Evolutionary conservation across 1,140 invertebrate genomes (phyloP), one percentile per base, ranked within the genome.

Genomic region (Telenomus remus): DNA sequence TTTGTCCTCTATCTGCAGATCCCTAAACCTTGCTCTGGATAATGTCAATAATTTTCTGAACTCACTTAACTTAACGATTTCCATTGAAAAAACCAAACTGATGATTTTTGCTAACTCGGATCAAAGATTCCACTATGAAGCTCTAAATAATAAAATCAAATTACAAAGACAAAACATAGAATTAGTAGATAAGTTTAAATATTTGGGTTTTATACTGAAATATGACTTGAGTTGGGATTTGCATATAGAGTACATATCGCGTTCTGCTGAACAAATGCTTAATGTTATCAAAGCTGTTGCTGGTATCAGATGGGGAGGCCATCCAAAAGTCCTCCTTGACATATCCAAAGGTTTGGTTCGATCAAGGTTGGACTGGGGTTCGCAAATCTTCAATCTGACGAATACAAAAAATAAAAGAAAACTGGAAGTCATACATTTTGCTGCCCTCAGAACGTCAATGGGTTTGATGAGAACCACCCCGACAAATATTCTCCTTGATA

Each of bases 401-500:
- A 39, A 9, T 4, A 56, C 73, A 50, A 54, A 46, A 51, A 16
- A 63, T 56, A 15, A 61, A 14, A 44, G 43, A 44, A 44, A 44
- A 12, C 43, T 44, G 7, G 12, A 44, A 14, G 43, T 44, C 3
- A 13, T 44, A 2, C 12, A 44, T 8, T 44, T 44, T 8, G 43
- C 63, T 6, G 63, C 39, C 8, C 6, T 71, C 0, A 53, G 56
- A 19, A 47, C 35, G 1, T 33, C 47, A 0, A 33, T 69, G 39
- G 55, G 65, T 6, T 42, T 56, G 15, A 59, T 69, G 14, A 53
- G 19, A 4, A 69, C 65, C 6, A 53, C 47, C 37, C 65, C 65
- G 0, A 60, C 48, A 2, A 69, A 59, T 15, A 72, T 50, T 10
- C 14, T 69, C 4, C 8, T 47, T 6, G 33, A 55, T 42, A 16